Conservation (phyloP, 2,797 vertebrate genomes). For the Botia almorhae region DNA sequence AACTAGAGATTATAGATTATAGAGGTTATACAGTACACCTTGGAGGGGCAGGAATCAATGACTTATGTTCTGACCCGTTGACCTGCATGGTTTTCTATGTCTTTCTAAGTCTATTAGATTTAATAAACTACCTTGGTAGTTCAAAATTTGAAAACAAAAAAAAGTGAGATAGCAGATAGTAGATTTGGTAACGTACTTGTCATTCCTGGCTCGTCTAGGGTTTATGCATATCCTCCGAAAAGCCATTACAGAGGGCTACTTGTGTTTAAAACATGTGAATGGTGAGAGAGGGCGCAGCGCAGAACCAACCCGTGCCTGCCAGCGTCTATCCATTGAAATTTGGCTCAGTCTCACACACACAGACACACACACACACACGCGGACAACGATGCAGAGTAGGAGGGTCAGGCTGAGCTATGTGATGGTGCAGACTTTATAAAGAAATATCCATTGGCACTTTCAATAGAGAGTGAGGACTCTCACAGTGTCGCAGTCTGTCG, state of each 20-base stretch:
- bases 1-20: background rate
- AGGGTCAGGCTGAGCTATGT: conserved; percentile 69
- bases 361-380: conserved; percentile 6
- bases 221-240: conserved; percentile 67
- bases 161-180: conserved; percentile 16
- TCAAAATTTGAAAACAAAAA: background rate
- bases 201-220: conserved; percentile 70
- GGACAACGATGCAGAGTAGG: conserved; percentile 68
- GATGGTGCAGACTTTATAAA: conserved; percentile 65
- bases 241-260: conserved; percentile 78
- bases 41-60: background rate
- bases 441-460: conserved; percentile 64
- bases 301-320: conserved; percentile 49
- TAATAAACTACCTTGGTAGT: background rate
- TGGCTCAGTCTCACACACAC: conserved; percentile 49
- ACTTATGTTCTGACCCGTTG: background rate
- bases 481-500: conserved; percentile 66
- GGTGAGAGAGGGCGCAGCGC: conserved; percentile 65
- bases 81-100: background rate
- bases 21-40: background rate
- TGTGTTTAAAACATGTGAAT: conserved; percentile 82
- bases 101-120: background rate
- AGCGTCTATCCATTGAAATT: conserved; percentile 60
- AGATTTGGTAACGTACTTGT: conserved; percentile 60
- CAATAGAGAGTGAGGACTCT: conserved; percentile 47